A percentile compares a stretch with the other conserved stretches of the same genome.
phyloP scores from a whole-genome alignment of 2,888 invertebrate genomes.

The Apodemia duryi region DNA sequence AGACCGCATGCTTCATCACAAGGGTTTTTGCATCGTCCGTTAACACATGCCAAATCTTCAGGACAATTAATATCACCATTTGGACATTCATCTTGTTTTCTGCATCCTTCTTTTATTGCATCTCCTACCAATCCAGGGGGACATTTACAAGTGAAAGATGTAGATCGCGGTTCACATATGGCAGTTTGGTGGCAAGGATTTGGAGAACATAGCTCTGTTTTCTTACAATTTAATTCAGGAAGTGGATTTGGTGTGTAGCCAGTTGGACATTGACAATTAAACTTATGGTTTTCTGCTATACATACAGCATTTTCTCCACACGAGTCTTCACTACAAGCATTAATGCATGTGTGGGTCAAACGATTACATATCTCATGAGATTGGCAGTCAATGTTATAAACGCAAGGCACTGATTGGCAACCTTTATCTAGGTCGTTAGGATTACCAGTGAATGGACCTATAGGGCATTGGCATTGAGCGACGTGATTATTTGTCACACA shows the following conservation, averaged over 20 bases:
- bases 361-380: slow-evolving; percentile 89
- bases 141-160: slow-evolving; percentile 88
- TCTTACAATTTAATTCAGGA: slow-evolving; percentile 89
- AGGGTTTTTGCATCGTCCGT: slow-evolving; percentile 87
- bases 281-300: slow-evolving; percentile 90
- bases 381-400: slow-evolving; percentile 92
- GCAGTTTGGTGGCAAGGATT: slow-evolving; percentile 91
- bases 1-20: slow-evolving; percentile 90
- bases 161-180: slow-evolving; percentile 84
- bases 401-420: slow-evolving; percentile 89
- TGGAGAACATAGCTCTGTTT: slow-evolving; percentile 84
- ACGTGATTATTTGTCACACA: slow-evolving; percentile 94
- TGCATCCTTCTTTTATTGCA: slow-evolving; percentile 86
- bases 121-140: slow-evolving; percentile 88
- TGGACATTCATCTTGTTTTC: slow-evolving; percentile 86
- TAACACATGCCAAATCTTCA: slow-evolving; percentile 83
- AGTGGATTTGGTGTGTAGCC: slow-evolving; percentile 90
- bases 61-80: slow-evolving; percentile 88
- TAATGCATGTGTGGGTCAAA: slow-evolving; percentile 88
- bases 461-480: slow-evolving; percentile 93
- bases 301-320: slow-evolving; percentile 94
- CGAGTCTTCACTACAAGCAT: slow-evolving; percentile 88
- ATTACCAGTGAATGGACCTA: slow-evolving; percentile 91
- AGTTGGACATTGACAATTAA: slow-evolving; percentile 91
- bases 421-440: slow-evolving; percentile 87